phyloP scores from a whole-genome alignment of 92 coral and sea anemone species.

The Umimayanthus chanpuru region DNA sequence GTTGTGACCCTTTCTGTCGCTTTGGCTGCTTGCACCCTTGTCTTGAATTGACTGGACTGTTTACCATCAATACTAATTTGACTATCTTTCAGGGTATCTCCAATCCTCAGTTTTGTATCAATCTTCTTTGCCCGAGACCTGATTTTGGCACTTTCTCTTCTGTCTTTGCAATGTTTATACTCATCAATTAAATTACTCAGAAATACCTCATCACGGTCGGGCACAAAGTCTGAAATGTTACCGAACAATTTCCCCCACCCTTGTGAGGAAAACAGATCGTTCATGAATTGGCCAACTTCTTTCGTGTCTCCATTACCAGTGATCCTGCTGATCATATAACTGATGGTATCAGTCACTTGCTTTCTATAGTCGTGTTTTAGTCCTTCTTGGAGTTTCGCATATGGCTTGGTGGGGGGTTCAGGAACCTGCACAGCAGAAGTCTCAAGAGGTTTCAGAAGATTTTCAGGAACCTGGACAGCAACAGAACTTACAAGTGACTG shows the following conservation, averaged over 20 bases:
- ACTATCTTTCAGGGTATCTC: slow-evolving; percentile 42
- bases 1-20: slow-evolving; percentile 9
- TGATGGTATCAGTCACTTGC: neutral
- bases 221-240: neutral
- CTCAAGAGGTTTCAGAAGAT: no score
- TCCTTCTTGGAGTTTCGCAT: neutral
- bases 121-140: slow-evolving; percentile 40
- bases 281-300: neutral
- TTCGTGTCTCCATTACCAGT: neutral
- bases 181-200: slow-evolving; percentile 41
- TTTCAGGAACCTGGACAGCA: no score
- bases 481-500: no score
- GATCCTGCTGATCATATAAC: neutral
- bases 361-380: neutral
- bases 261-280: neutral
- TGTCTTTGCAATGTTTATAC: slow-evolving; percentile 52
- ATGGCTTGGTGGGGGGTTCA: neutral
- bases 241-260: neutral
- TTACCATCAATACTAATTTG: neutral
- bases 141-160: slow-evolving; percentile 27
- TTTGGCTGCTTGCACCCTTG: slow-evolving; percentile 46
- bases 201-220: neutral
- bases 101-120: slow-evolving; percentile 46
- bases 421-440: neutral
- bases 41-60: slow-evolving; percentile 25